phyloP scores from a whole-genome alignment of 2,113 vertebrate genomes.

The Entelurus aequoreus region DNA sequence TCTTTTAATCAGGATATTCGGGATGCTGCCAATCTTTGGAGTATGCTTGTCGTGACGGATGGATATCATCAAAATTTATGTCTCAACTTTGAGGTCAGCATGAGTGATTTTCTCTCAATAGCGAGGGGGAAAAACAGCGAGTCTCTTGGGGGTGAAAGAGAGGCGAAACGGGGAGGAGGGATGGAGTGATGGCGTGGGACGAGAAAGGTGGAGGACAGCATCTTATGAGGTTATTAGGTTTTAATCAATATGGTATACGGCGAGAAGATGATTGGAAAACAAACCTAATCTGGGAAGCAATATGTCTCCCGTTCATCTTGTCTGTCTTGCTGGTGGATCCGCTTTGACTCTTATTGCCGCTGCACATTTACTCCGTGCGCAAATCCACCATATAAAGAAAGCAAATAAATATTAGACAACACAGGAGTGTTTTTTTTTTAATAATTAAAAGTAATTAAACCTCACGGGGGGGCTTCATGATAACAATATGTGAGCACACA shows the following conservation, averaged over 20 bases:
- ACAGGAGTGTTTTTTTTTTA: not conserved
- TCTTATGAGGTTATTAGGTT: conserved; percentile 73
- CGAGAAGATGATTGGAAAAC: conserved; percentile 71
- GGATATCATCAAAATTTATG: conserved; percentile 71
- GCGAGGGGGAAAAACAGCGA: conserved; percentile 33
- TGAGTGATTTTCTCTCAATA: conserved; percentile 72
- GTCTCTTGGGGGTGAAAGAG: conserved; percentile 40
- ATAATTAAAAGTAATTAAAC: not conserved
- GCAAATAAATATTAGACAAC: conserved; percentile 11
- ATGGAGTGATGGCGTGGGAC: conserved; percentile 20
- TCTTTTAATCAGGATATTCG: conserved; percentile 60
- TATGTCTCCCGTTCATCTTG: conserved; percentile 64
- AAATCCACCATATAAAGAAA: conserved; percentile 20
- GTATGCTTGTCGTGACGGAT: conserved; percentile 69
- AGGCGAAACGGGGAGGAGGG: conserved; percentile 20
- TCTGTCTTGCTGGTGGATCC: conserved; percentile 46
- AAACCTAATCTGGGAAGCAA: conserved; percentile 70
- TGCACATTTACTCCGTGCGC: conserved; percentile 27
- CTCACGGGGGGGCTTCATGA: not conserved
- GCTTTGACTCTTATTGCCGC: conserved; percentile 32
- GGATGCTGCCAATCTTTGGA: conserved; percentile 41
- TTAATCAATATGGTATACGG: conserved; percentile 74
- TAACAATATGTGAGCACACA: not conserved
- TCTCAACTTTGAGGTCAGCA: conserved; percentile 71
- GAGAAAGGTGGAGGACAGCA: conserved; percentile 47